These are phyloP conservation scores for Platycercus adscitus DNA, from an alignment of 2,113 vertebrate species.

Conservation along the genomic window DNA sequence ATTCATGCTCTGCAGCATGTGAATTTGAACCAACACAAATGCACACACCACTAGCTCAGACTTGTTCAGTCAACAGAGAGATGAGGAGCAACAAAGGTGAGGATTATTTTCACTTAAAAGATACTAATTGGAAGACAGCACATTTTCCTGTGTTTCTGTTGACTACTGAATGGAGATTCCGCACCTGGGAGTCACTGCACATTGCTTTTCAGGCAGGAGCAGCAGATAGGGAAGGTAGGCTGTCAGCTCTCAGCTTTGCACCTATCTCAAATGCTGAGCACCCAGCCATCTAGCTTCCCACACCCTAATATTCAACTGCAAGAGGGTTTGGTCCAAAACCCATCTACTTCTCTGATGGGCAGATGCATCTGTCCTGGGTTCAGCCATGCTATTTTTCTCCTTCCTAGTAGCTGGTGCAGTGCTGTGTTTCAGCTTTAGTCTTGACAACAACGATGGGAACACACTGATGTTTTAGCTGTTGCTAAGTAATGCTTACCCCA, in stretches of 20 bases:
- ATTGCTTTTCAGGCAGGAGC: neutral
- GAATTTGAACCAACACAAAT: neutral
- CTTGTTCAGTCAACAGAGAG: neutral
- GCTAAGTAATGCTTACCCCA: neutral
- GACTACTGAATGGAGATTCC: neutral
- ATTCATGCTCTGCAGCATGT: neutral
- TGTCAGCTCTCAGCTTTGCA: neutral
- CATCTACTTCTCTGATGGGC: neutral
- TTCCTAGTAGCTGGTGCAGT: neutral
- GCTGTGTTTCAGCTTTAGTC: neutral
- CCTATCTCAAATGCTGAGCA: neutral
- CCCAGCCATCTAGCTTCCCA: neutral
- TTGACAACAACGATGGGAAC: neutral
- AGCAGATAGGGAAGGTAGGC: neutral
- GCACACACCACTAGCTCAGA: neutral
- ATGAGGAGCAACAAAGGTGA: neutral
- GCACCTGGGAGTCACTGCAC: neutral
- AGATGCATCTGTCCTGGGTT: neutral
- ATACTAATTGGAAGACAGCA: neutral
- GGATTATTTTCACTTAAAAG: neutral
- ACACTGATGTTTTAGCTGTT: neutral
- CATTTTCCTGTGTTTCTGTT: neutral
- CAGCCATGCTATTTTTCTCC: neutral
- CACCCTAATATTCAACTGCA: neutral
- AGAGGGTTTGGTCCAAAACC: neutral